Base-by-base conservation (phyloP, 2,888 invertebrate genomes). In the Bombyx huttoni region DNA sequence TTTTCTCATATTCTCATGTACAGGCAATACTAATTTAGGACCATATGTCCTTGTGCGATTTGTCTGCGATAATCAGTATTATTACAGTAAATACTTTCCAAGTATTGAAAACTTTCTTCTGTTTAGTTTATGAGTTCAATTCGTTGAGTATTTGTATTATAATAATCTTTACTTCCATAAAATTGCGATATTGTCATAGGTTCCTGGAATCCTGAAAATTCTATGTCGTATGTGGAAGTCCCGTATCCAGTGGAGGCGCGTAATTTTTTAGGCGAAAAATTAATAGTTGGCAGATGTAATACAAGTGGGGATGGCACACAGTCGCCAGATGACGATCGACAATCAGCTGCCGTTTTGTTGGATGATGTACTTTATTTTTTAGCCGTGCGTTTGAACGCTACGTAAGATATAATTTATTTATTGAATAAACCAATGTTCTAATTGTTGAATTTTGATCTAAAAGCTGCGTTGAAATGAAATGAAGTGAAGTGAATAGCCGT, bases 261-360 rank as follows among this genome's bases (percentile, higher is more conserved):
- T 0, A 81, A 76, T 49, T 84, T 88, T 52, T 63, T 83, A 45
- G 81, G 82, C 0, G 86, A 86, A 54, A 65, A 71, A 49, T 48
- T 88, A 49, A 67, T 84, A 34, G 81, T 90, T 45, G 91, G 91
- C 3, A 74, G 86, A 12, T 89, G 88, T 35, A 89, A 85, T 61
- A 81, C 79, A 5, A 76, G 80, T 0, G 76, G 68, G 0, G 79
- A 81, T n/a, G 80, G 75, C 0, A 56, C 67, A 0, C 65, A 72
- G 0, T 63, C 72, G 0, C 65, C 78, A 3, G 89, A 89, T 9
- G 81, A 85, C n/a, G 87, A 86, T 8, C 87, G 84, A 0, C 75
- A 83, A 0, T 76, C 89, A 0, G 77, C 83, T 0, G 86, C 89
- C 0, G 83, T 80, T 0, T 76, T 90, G 45, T 69, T 91, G 13